Conservation (phyloP, 2,113 vertebrate species). For the Oenanthe oenanthe region DNA sequence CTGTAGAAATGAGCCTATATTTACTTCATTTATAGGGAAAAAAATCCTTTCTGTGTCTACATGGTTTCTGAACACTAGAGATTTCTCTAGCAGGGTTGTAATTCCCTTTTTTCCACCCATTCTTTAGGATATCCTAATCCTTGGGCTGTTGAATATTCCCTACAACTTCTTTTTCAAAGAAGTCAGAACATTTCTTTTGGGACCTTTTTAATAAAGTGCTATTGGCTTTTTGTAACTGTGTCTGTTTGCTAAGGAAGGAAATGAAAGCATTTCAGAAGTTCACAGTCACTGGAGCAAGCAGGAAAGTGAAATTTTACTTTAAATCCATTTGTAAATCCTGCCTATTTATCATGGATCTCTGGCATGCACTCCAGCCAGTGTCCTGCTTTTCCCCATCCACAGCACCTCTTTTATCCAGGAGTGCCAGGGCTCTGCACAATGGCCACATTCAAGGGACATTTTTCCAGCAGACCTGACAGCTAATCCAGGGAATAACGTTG, state of each 20-base stretch:
- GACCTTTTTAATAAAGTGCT: not conserved
- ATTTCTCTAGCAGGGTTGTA: not conserved
- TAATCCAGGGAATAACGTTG: not conserved
- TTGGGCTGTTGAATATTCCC: not conserved
- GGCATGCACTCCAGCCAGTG: not conserved
- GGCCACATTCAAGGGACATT: not conserved
- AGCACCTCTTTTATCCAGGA: not conserved
- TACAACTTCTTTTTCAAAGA: not conserved
- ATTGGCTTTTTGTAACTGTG: not conserved
- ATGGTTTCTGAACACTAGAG: not conserved
- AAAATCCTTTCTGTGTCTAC: conserved; percentile 30
- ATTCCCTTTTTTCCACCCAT: not conserved
- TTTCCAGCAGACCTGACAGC: not conserved
- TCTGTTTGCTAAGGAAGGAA: not conserved
- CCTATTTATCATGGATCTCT: not conserved
- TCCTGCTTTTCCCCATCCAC: not conserved
- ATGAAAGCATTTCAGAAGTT: not conserved
- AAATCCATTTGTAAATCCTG: not conserved
- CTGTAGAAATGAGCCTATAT: not conserved
- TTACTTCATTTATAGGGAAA: conserved; percentile 6
- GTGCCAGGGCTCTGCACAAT: not conserved
- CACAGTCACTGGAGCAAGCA: not conserved
- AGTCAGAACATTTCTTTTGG: not conserved
- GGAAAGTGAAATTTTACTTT: not conserved
- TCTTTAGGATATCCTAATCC: conserved; percentile 26